Evolutionary conservation across 37 sponge, comb jelly and placozoan genomes (phyloP).

Genomic region (Amphimedon queenslandica): DNA sequence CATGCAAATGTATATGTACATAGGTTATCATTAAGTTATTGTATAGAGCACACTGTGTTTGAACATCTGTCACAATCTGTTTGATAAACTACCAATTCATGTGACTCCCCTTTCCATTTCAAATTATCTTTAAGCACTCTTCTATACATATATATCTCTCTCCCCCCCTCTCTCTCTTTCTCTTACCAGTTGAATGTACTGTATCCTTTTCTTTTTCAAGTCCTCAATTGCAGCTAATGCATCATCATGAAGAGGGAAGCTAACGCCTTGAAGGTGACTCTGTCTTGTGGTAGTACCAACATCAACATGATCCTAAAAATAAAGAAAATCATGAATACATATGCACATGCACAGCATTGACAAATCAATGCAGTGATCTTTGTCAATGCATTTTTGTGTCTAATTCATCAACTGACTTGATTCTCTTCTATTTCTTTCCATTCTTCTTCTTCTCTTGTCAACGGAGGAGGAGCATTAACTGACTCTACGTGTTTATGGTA

Average conservation of each 20-base stretch:
- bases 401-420: too few species aligned
- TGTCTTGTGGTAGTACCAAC: constrained; percentile 71
- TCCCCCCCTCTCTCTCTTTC: too few species aligned
- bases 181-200: constrained; percentile 78
- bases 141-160: too few species aligned
- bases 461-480: constrained; percentile 73
- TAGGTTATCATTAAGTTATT: too few species aligned
- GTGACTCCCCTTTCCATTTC: too few species aligned
- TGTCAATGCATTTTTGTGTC: too few species aligned
- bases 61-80: too few species aligned
- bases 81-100: too few species aligned
- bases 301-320: constrained; percentile 50
- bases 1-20: too few species aligned
- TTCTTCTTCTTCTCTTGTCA: constrained; percentile 81
- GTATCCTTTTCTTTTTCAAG: constrained; percentile 12
- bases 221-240: constrained; percentile 49
- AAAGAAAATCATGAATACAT: not conserved
- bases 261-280: constrained; percentile 76
- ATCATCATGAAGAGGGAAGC: constrained; percentile 62
- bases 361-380: too few species aligned
- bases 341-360: not conserved
- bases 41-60: too few species aligned
- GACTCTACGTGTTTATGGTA: constrained; percentile 69
- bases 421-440: constrained; percentile 37
- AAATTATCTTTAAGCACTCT: too few species aligned